Base-by-base conservation (phyloP, 37 sponge, comb jelly and placozoan species). In the Geodia barretti region DNA sequence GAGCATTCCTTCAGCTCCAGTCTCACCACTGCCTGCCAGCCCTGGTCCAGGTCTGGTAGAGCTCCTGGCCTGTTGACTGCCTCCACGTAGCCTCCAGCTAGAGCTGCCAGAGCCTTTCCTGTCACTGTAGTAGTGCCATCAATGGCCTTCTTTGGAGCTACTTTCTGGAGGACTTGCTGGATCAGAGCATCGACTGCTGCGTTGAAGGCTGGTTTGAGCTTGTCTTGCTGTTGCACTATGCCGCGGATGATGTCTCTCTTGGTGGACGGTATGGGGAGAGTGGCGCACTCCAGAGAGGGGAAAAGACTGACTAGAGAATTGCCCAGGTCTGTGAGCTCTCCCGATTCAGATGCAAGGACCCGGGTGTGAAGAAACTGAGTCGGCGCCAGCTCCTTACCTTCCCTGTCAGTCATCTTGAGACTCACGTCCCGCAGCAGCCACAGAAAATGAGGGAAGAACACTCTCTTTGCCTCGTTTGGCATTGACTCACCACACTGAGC, bases 371-470 rank as follows among this genome's bases (percentile, higher is more conserved):
- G 83, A 30, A 73, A 82, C 21, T 72, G 64, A 39, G 74, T 73
- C 58, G 83, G 83, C 4, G 73, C 17, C n/a, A n/a, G n/a, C n/a
- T n/a, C n/a, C 20, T 72, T 60, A 73, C 74, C 83, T n/a, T n/a
- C n/a, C n/a, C n/a, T n/a, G 36, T 60, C 73, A 24, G 64, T 20
- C 0, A 36, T 25, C 5, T 60, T 33, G 2, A 82, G 74, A 11
- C 23, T 26, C 17, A 63, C 64, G 41, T 82, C 83, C 5, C 86
- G 78, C 21, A 85, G 33, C 32, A 85, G 30, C 86, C 86, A 85
- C 19, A 85, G 41, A 64, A 85, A 85, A 28, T 78, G n/a, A 9
- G 86, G 86, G 28, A 85, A 85, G 31, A n/a, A n/a, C n/a, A n/a
- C n/a, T n/a, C n/a, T n/a, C n/a, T n/a, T n/a, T n/a, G n/a, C n/a